Percentiles rank a stretch among this genome's conserved stretches.
Evolutionary conservation across 2,888 invertebrate genomes (phyloP).

Genomic region (Sisyra terminalis): DNA sequence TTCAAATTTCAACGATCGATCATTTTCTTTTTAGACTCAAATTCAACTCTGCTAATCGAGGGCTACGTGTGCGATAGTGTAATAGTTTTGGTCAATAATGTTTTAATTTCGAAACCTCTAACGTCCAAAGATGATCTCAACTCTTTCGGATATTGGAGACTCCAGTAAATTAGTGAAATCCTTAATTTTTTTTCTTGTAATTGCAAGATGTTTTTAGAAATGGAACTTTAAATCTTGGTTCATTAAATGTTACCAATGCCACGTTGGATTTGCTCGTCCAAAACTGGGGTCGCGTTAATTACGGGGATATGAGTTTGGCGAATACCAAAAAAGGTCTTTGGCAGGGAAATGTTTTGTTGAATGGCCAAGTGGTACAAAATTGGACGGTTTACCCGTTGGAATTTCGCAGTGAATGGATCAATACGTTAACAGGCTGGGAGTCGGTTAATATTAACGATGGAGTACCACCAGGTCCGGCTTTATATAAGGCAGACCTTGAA

Average conservation of each 20-base stretch:
- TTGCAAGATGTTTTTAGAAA: too few species aligned
- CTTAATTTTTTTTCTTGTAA: conserved; percentile 6
- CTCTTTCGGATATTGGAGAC: conserved; percentile 26
- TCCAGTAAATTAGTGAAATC: conserved; percentile 13
- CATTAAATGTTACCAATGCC: conserved; percentile 15
- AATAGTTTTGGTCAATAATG: conserved; percentile 29
- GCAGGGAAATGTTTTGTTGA: conserved; percentile 27
- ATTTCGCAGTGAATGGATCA: conserved; percentile 30
- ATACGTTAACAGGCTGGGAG: conserved; percentile 7
- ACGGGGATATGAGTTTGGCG: conserved; percentile 23
- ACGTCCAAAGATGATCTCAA: conserved; percentile 18
- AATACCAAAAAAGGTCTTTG: conserved; percentile 23
- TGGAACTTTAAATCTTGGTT: conserved; percentile 18
- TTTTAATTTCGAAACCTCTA: conserved; percentile 23
- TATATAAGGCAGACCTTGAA: conserved; percentile 35
- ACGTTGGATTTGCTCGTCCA: conserved; percentile 37
- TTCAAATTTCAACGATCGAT: neutral
- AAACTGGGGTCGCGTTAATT: conserved; percentile 68
- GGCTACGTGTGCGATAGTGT: conserved; percentile 33
- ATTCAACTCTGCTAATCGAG: conserved; percentile 21
- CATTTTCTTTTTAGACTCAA: conserved; percentile 10
- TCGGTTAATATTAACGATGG: neutral
- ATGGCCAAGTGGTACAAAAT: conserved; percentile 22
- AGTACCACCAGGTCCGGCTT: conserved; percentile 28
- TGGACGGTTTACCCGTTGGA: conserved; percentile 34